Conservation (phyloP, 2,888 invertebrate genomes). For the Plagiodera versicolora region DNA sequence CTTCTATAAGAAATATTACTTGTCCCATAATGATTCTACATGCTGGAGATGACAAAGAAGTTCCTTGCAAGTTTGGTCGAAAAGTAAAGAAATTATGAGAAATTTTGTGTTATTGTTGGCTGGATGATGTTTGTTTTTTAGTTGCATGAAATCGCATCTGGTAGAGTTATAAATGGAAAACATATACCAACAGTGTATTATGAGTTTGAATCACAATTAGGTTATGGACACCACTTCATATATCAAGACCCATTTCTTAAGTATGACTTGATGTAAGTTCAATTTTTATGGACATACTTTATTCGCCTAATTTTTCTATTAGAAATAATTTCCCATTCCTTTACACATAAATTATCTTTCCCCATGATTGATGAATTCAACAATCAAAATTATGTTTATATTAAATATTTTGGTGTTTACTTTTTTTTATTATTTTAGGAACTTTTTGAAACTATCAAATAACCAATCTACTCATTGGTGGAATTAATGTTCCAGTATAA, state of each 20-base stretch:
- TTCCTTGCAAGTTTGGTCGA: slow-evolving; percentile 79
- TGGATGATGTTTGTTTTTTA: slow-evolving; percentile 25
- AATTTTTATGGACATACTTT: slow-evolving; percentile 8
- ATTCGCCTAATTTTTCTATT: too few relatives aligned
- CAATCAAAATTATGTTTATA: too few relatives aligned
- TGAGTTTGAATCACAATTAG: slow-evolving; percentile 32
- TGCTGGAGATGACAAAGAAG: slow-evolving; percentile 86
- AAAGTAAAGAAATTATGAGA: slow-evolving; percentile 60
- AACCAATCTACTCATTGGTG: slow-evolving; percentile 3
- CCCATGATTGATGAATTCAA: too few relatives aligned
- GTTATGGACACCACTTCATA: slow-evolving; percentile 38
- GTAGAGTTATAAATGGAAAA: slow-evolving; percentile 6
- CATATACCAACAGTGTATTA: slow-evolving; percentile 30
- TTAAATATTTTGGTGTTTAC: slow-evolving; percentile 29
- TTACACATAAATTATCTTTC: too few relatives aligned
- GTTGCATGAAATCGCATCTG: slow-evolving; percentile 36
- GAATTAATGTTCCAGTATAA: background rate
- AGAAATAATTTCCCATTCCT: too few relatives aligned
- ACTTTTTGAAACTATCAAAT: slow-evolving; percentile 14
- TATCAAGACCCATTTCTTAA: slow-evolving; percentile 44
- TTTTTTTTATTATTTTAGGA: slow-evolving; percentile 23
- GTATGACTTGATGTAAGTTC: slow-evolving; percentile 44
- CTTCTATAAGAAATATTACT: slow-evolving; percentile 64
- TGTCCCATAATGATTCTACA: slow-evolving; percentile 87
- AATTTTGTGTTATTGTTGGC: background rate